These are phyloP conservation scores for Leucozona laternaria DNA, from an alignment of 2,888 invertebrate genomes.

Conservation along the genomic window DNA sequence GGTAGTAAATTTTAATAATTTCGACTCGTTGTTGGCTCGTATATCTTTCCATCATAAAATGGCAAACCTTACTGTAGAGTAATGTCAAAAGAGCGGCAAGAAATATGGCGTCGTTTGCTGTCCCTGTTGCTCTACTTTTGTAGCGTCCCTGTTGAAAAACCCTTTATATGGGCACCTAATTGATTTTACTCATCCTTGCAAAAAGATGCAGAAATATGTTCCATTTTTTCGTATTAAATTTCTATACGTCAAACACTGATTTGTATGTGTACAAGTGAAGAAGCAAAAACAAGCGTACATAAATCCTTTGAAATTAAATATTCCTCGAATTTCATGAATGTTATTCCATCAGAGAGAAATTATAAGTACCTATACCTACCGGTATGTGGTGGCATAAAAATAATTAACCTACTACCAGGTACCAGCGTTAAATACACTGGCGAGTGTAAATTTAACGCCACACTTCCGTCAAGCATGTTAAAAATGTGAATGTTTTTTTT, in stretches of 20 bases:
- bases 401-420: constrained; percentile 59
- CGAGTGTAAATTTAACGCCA: constrained; percentile 63
- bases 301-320: constrained; percentile 47
- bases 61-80: no score
- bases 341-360: constrained; percentile 5
- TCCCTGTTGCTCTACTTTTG: no score
- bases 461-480: constrained; percentile 39
- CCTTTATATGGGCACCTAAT: no score
- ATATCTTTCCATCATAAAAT: no score
- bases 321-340: constrained; percentile 1
- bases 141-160: no score
- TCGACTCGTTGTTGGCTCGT: no score
- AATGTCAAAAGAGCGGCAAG: no score
- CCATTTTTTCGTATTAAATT: no score
- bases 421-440: constrained; percentile 44
- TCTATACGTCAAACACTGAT: neutral
- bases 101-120: no score
- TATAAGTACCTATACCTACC: constrained; percentile 25
- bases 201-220: no score
- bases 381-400: constrained; percentile 1
- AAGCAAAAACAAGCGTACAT: constrained; percentile 12
- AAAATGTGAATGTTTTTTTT: constrained; percentile 29
- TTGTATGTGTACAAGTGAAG: neutral
- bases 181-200: neutral
- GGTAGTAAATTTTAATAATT: no score